Base-by-base conservation (phyloP, 2,113 vertebrate genomes). In the Coracopsis vasa region DNA sequence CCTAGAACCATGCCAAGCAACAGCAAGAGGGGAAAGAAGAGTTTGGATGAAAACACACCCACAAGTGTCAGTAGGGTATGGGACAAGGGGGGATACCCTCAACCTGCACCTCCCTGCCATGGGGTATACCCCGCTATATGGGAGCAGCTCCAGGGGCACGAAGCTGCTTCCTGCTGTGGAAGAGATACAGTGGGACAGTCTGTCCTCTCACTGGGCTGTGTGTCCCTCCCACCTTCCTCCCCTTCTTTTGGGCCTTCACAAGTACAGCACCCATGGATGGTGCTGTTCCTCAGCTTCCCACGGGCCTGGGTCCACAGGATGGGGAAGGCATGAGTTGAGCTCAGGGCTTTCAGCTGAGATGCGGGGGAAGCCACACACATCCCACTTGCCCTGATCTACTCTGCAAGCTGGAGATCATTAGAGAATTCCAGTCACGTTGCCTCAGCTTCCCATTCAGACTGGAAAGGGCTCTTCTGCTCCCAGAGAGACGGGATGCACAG, bases 1-100 rank as follows among this genome's bases (percentile, higher is more conserved):
- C 14, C 29, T 48, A 3, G 0, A 1, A 24, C 21, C 0, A 0
- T 27, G 53, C 35, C 8, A 23, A 44, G 12, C 51, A 69, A 10
- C 7, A 16, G 29, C 27, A 19, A 11, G 31, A 78, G 8, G 20
- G 11, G 39, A 70, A 58, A 53, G 39, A 37, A 17, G 42, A 19
- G 37, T 12, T 14, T 28, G 42, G 19, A 58, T 0, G 6, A 53
- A 33, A 74, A 24, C 6, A 33, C 16, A 11, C 16, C 28, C 39
- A 5, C 21, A 13, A 6, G 33, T n/a, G 8, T 27, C 35, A 31
- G 7, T n/a, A 10, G 54, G 65, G 23, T 35, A 24, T 8, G 6
- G 0, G 6, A 23, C 50, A 41, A 37, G 3, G 1, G 14, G 48
- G 61, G 60, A 24, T 13, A 8, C 44, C 2, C 20, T 20, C 48